These are phyloP conservation scores for Halichoeres trimaculatus DNA, from an alignment of 2,113 vertebrate species.

Conservation along the genomic window DNA sequence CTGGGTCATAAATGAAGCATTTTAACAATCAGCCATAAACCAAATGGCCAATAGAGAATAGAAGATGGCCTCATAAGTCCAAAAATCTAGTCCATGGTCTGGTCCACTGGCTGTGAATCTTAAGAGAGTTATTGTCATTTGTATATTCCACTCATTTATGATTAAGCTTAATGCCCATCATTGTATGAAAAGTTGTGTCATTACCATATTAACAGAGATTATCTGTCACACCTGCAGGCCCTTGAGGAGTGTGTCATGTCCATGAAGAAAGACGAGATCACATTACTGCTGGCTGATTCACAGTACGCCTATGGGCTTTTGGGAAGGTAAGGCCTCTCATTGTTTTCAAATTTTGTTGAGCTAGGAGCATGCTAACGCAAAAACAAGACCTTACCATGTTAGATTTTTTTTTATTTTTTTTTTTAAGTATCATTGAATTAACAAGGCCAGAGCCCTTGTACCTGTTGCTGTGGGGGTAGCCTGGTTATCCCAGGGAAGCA, in stretches of 20 bases:
- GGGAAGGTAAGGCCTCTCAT: constrained; percentile 85
- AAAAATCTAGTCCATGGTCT: no score
- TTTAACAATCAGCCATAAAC: no score
- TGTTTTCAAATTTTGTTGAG: constrained; percentile 12
- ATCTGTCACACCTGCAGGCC: constrained; percentile 74
- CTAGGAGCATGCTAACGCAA: constrained; percentile 1
- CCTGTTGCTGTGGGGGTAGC: constrained; percentile 80
- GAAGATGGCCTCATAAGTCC: no score
- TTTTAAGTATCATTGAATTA: constrained; percentile 32
- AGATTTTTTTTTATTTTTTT: background rate
- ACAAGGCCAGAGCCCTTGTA: constrained; percentile 55
- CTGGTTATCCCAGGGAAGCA: constrained; percentile 61
- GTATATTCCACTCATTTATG: no score
- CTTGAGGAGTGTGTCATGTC: constrained; percentile 86
- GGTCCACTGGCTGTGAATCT: background rate
- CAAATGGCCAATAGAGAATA: no score
- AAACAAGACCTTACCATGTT: constrained; percentile 8
- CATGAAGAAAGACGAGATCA: constrained; percentile 85
- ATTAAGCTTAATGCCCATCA: background rate
- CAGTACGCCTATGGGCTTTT: constrained; percentile 84
- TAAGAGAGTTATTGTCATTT: background rate
- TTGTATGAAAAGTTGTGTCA: constrained; percentile 9
- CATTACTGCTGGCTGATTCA: constrained; percentile 86
- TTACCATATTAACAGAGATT: constrained; percentile 12
- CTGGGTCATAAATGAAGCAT: no score